Evolutionary conservation across 2,113 vertebrate genomes (phyloP).

Genomic region (Ginglymostoma cirratum): DNA sequence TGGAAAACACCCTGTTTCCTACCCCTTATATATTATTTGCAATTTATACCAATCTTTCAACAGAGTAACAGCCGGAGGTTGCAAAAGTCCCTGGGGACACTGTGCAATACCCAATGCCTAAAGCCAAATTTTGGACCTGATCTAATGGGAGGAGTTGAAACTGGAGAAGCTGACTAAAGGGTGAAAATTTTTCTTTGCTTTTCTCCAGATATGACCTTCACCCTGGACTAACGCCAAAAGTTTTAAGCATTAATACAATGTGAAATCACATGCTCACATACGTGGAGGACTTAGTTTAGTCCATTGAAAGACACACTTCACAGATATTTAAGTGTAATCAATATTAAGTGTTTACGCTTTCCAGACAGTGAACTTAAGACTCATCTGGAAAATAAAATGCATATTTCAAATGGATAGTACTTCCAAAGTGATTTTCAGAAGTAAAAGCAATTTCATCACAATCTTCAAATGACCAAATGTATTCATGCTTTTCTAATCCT

Average conservation of each 20-base stretch:
- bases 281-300: not conserved
- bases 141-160: not conserved
- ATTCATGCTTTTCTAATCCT: not conserved
- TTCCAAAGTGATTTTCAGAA: conserved; percentile 18
- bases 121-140: not conserved
- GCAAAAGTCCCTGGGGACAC: not conserved
- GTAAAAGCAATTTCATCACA: not conserved
- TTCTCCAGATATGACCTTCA: not conserved
- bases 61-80: not conserved
- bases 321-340: not conserved
- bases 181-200: not conserved
- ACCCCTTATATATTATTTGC: not conserved
- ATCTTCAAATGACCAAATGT: not conserved
- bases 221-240: not conserved
- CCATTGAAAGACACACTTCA: not conserved
- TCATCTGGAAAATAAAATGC: not conserved
- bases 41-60: not conserved
- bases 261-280: not conserved
- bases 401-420: not conserved
- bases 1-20: not conserved
- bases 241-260: not conserved
- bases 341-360: not conserved
- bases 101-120: not conserved
- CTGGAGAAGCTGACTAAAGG: not conserved
- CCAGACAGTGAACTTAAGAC: not conserved